phyloP scores from a whole-genome alignment of 2,113 vertebrate genomes.

The Sus scrofa region DNA sequence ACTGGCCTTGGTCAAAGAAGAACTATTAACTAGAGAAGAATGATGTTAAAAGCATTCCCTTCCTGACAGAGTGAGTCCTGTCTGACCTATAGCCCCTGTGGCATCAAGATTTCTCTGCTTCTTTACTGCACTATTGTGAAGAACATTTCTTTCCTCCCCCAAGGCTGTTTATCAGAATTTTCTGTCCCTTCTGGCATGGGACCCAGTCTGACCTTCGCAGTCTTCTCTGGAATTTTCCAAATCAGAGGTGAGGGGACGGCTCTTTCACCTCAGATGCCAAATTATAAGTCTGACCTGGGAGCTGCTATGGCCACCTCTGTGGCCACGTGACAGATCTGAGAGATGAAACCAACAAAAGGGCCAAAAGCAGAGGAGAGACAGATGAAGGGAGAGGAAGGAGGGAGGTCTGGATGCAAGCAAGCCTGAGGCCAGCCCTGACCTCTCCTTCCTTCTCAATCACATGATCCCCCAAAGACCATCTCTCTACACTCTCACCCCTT shows the following conservation, averaged over 20 bases:
- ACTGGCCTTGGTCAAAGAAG: neutral
- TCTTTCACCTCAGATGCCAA: conserved; percentile 56
- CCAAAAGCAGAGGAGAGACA: neutral
- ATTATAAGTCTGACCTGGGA: neutral
- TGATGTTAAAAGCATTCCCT: neutral
- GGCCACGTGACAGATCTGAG: neutral
- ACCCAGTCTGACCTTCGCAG: neutral
- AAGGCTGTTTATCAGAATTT: neutral
- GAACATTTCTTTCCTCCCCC: neutral
- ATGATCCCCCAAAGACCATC: neutral
- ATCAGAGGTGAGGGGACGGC: neutral
- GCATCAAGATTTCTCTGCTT: neutral
- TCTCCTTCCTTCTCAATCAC: neutral
- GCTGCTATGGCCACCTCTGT: neutral
- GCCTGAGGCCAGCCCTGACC: neutral
- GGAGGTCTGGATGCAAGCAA: neutral
- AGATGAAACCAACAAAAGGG: neutral
- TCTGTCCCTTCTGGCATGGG: neutral
- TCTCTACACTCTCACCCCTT: neutral
- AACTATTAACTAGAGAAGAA: neutral
- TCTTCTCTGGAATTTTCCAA: conserved; percentile 43
- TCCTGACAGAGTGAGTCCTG: neutral
- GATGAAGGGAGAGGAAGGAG: neutral
- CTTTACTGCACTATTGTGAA: neutral
- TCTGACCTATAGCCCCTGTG: neutral